A percentile compares a stretch with the other conserved stretches of the same genome.
These are phyloP conservation scores for Xenentodon cancila DNA, from an alignment of 2,797 vertebrate species.

Conservation along the genomic window DNA sequence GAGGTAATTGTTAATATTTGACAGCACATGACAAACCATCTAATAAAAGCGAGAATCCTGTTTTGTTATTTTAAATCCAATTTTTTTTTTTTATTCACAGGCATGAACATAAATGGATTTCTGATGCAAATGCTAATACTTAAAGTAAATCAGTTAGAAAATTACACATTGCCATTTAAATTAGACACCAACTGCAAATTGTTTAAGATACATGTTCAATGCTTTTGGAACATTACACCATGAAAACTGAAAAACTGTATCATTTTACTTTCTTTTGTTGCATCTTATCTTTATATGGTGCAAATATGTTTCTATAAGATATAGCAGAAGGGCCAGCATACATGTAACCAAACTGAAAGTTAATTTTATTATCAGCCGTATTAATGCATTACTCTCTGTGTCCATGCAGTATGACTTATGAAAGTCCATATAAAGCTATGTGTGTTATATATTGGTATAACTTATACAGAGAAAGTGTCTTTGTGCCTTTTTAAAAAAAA, in stretches of 20 bases:
- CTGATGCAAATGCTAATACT: neutral
- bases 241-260: neutral
- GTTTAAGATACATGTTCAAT: too few species aligned
- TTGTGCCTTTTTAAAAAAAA: neutral
- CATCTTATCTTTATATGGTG: conserved; percentile 9
- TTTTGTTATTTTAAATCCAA: conserved; percentile 17
- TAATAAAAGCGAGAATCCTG: conserved; percentile 1
- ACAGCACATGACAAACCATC: conserved; percentile 18
- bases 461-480: neutral
- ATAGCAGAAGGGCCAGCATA: conserved; percentile 27
- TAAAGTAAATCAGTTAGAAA: neutral
- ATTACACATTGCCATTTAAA: neutral
- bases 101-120: neutral
- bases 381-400: conserved; percentile 61
- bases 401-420: conserved; percentile 70
- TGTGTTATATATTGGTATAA: neutral
- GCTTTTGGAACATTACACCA: neutral
- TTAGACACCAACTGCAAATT: too few species aligned
- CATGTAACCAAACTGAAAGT: conserved; percentile 60
- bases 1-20: conserved; percentile 20
- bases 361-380: conserved; percentile 62
- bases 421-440: conserved; percentile 24
- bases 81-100: conserved; percentile 7
- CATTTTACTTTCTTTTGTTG: neutral
- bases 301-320: conserved; percentile 5